Evolutionary conservation across 2,797 vertebrate species (phyloP), one percentile per base, ranked within the genome.

Genomic region (Melanotaenia nigrans): DNA sequence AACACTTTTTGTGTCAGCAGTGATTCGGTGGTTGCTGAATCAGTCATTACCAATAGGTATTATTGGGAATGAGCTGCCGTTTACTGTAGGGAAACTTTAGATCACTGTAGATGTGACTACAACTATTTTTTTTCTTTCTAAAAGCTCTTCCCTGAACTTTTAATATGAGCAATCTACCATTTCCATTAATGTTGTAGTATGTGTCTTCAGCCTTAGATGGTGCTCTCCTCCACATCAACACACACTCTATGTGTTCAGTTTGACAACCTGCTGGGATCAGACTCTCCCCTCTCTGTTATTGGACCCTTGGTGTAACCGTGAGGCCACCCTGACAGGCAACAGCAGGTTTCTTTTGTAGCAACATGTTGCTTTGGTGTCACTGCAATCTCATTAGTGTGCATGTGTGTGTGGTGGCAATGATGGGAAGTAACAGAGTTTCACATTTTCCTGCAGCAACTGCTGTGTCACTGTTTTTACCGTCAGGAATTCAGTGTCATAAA

Each of bases 301-400:
- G 51, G 83, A 88, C 51, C 67, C 62, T 58, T 61, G 0, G n/a
- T 69, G 72, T 86, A 61, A 61, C 85, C 24, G 16, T 32, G 24
- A 53, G 90, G 61, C 90, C 91, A 92, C 91, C 91, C 90, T 64
- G 87, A 38, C 64, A 72, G 73, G 62, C 8, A 73, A 85, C 84
- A 84, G 82, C 82, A 80, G 84, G 78, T 76, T 51, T 38, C 75
- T 76, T 73, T 68, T 79, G 70, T 70, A 73, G 68, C 77, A 24
- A 64, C 11, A 65, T 75, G 82, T 88, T 61, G 22, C 71, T 82
- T 66, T 57, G 59, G 71, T 69, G 69, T 81, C 75, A 68, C 66
- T 85, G 79, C 65, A 3, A 49, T 58, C 73, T 79, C 62, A 84
- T 85, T 83, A 78, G 72, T 78, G 82, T 77, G 68, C 51, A 49